phyloP scores from a whole-genome alignment of 2,113 vertebrate genomes.

The Pelodiscus sinensis region DNA sequence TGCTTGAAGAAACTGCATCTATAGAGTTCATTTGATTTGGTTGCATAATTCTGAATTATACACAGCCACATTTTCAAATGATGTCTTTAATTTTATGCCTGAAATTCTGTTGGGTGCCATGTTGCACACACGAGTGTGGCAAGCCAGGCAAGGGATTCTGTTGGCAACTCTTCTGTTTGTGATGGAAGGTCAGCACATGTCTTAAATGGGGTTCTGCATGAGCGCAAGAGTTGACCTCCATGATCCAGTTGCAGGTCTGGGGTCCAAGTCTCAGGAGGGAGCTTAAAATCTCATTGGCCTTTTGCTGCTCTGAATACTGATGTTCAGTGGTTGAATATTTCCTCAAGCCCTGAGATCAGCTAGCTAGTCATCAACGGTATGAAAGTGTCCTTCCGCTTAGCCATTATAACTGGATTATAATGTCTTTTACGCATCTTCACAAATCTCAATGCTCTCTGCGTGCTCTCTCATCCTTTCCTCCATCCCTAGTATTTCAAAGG shows the following conservation, averaged over 20 bases:
- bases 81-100: background rate
- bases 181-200: background rate
- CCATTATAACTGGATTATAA: background rate
- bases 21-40: background rate
- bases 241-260: background rate
- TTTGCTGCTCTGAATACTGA: background rate
- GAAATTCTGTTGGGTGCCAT: background rate
- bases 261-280: background rate
- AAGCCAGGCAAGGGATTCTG: background rate
- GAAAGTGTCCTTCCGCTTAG: background rate
- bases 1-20: background rate
- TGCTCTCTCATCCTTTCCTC: background rate
- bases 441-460: background rate
- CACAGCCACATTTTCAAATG: rapidly evolving
- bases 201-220: background rate
- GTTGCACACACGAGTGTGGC: background rate
- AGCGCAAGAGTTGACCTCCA: background rate
- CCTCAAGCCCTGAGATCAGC: background rate
- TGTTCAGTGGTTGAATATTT: background rate
- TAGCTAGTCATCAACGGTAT: background rate
- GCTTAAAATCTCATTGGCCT: background rate
- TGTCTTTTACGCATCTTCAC: background rate
- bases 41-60: background rate
- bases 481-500: background rate
- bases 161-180: background rate